A percentile compares a stretch with the other conserved stretches of the same genome.
These are phyloP conservation scores for Thecophora atra DNA, from an alignment of 2,888 invertebrate species.

Conservation along the genomic window DNA sequence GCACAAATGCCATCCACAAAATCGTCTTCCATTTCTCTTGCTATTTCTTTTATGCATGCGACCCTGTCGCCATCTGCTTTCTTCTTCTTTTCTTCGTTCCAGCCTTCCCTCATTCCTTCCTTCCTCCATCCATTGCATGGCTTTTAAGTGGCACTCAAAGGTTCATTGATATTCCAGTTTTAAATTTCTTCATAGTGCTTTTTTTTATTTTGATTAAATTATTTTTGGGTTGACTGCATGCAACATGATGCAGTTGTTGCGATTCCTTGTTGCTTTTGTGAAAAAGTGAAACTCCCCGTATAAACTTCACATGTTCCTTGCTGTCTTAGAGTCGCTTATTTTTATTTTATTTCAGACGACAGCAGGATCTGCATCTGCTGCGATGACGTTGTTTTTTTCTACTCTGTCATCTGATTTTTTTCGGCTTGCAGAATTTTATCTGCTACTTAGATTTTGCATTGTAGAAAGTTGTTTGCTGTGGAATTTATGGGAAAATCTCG, in stretches of 20 bases:
- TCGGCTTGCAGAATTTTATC: constrained; percentile 39
- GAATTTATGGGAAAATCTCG: constrained; percentile 31
- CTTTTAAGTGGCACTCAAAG: constrained; percentile 4
- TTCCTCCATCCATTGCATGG: neutral
- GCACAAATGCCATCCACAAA: too few species aligned
- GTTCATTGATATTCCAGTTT: constrained; percentile 36
- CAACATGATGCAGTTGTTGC: constrained; percentile 19
- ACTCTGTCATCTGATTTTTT: neutral
- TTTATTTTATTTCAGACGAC: neutral
- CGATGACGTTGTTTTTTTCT: neutral
- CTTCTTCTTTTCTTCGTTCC: neutral
- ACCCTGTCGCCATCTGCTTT: neutral
- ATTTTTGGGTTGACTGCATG: constrained; percentile 10
- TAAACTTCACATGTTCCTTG: constrained; percentile 21
- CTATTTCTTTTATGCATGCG: neutral
- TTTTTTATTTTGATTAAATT: neutral
- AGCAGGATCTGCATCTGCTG: constrained; percentile 18
- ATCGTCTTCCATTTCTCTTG: neutral
- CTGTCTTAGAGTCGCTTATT: neutral
- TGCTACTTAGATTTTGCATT: constrained; percentile 33
- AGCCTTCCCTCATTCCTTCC: neutral
- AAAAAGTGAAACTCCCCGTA: constrained; percentile 15
- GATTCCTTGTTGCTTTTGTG: constrained; percentile 35
- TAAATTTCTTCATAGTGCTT: neutral
- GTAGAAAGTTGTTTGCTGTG: constrained; percentile 55